Conservation (phyloP, 2,797 vertebrate species). For the Hozukius guyotensis region DNA sequence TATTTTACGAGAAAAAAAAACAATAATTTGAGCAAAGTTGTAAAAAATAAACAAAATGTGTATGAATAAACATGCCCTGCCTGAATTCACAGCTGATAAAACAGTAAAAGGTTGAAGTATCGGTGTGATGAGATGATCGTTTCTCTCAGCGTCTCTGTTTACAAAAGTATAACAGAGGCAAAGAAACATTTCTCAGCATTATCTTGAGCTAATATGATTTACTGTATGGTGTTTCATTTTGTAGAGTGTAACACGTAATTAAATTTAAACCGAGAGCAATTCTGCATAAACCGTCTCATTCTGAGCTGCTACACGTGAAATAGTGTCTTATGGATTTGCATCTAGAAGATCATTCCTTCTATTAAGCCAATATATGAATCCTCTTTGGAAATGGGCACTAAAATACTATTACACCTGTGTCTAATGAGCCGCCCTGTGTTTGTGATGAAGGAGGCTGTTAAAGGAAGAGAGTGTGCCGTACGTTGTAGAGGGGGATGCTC, state of each 20-base stretch:
- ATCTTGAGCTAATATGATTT: neutral
- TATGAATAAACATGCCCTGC: no score
- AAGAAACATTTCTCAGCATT: neutral
- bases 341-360: neutral
- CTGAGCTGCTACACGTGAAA: neutral
- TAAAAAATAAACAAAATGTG: neutral
- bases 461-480: conserved; percentile 67
- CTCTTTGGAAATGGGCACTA: neutral
- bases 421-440: neutral
- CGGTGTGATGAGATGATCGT: neutral
- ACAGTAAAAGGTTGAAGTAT: neutral
- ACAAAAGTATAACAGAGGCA: neutral
- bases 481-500: conserved; percentile 96
- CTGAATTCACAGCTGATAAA: no score
- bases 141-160: neutral
- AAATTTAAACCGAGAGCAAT: neutral
- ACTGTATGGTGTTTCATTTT: neutral
- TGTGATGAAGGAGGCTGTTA: neutral
- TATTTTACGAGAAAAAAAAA: neutral
- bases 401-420: neutral
- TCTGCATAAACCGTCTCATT: neutral
- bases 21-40: neutral
- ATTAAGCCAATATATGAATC: neutral
- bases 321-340: neutral
- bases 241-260: neutral